phyloP scores from a whole-genome alignment of 2,888 invertebrate genomes.

The Standfussiana lucernea region DNA sequence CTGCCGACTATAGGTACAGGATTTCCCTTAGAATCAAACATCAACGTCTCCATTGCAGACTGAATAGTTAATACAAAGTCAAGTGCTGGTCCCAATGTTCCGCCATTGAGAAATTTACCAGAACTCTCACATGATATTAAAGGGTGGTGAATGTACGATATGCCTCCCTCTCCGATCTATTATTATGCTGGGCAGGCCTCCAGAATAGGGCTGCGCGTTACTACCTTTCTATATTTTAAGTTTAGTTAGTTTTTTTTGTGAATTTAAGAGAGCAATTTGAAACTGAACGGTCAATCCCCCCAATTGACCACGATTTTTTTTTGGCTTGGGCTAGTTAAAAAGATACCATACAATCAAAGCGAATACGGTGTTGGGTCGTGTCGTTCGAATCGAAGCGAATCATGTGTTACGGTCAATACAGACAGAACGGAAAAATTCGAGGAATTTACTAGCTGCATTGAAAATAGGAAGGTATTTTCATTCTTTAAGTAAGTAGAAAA shows the following conservation, averaged over 20 bases:
- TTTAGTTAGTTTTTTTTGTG: background rate
- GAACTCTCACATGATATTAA: constrained; percentile 87
- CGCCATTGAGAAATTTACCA: constrained; percentile 90
- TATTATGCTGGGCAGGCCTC: constrained; percentile 89
- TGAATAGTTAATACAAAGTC: constrained; percentile 87
- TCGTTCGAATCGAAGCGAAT: background rate
- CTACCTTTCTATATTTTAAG: background rate
- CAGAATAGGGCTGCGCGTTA: constrained; percentile 80
- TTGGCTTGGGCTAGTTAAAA: background rate
- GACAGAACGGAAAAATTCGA: too few species aligned
- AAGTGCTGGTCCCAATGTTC: constrained; percentile 81
- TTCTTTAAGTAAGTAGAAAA: too few species aligned
- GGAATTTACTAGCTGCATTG: too few species aligned
- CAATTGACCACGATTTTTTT: too few species aligned
- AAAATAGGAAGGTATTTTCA: too few species aligned
- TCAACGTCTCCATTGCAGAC: constrained; percentile 81
- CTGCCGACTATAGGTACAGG: background rate
- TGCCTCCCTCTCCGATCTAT: constrained; percentile 85
- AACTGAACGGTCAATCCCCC: background rate
- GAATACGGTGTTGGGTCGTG: background rate
- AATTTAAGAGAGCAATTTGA: background rate
- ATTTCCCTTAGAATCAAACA: constrained; percentile 70
- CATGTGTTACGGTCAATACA: background rate
- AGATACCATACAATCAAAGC: background rate
- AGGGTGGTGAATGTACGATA: constrained; percentile 81